Conservation (phyloP, 2,888 invertebrate genomes). For the Chironomus riparius region DNA sequence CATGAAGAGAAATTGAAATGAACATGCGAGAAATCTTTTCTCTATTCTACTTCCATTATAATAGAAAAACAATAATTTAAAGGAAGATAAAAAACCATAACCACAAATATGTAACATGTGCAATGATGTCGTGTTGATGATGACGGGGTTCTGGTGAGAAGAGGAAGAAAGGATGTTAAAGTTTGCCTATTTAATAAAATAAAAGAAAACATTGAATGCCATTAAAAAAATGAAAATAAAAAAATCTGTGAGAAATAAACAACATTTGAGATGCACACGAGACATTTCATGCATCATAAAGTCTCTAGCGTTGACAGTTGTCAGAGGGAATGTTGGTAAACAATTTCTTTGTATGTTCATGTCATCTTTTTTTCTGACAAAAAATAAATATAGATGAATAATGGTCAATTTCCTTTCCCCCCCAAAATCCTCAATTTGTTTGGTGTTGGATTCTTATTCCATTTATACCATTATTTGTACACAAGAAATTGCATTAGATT, state of each 20-base stretch:
- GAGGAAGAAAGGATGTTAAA: not conserved
- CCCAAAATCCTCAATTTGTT: not conserved
- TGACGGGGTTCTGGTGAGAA: not conserved
- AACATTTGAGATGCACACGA: constrained; percentile 25
- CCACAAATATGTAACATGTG: not conserved
- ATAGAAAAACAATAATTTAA: no score
- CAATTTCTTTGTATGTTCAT: constrained; percentile 3
- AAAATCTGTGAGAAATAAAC: constrained; percentile 19
- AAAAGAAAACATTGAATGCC: not conserved
- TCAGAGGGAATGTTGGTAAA: constrained; percentile 9
- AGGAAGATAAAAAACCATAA: not conserved
- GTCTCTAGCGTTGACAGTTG: constrained; percentile 16
- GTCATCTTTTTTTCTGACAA: not conserved
- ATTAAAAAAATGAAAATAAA: not conserved
- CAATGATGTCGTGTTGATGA: not conserved
- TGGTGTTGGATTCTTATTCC: not conserved
- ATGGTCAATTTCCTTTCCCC: constrained; percentile 3
- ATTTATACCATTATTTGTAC: no score
- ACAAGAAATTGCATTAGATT: not conserved
- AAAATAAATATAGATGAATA: not conserved
- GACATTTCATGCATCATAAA: constrained; percentile 24
- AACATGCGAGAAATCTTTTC: no score
- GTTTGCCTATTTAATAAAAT: not conserved
- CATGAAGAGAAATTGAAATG: not conserved
- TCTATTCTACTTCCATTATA: no score